Conservation (phyloP, 2,888 invertebrate genomes). For the Leptura quadrifasciata region DNA sequence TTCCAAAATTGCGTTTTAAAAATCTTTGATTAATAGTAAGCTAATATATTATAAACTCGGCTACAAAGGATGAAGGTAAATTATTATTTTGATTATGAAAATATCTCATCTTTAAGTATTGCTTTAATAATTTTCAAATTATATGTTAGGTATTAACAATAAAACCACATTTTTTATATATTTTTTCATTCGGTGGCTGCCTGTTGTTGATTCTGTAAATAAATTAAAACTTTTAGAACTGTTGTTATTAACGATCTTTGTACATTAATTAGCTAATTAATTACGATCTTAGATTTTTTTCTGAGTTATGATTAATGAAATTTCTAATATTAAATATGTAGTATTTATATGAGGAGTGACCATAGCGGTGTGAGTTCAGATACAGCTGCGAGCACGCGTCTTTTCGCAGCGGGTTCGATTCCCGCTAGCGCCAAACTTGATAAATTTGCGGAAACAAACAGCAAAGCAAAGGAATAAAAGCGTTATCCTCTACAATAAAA, state of each 20-base stretch:
- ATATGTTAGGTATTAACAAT: neutral
- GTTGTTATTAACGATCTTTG: neutral
- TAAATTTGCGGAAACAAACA: no score
- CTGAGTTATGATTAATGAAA: no score
- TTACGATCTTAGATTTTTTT: neutral
- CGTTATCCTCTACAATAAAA: no score
- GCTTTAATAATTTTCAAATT: neutral
- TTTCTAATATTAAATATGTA: no score
- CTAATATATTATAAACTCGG: neutral
- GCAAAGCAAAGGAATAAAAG: no score
- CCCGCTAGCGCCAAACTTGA: no score
- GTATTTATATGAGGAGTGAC: no score
- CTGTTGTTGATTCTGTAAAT: no score
- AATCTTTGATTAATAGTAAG: neutral
- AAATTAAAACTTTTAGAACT: constrained; percentile 4
- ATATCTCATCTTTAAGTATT: neutral
- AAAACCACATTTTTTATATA: neutral
- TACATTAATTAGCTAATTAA: neutral
- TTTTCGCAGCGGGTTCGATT: no score
- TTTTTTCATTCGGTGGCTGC: neutral
- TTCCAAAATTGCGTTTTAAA: neutral
- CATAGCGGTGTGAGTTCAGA: no score
- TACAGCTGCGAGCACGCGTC: no score
- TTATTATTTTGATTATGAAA: neutral
- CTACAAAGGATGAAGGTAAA: neutral